Conservation (phyloP, 2,113 vertebrate genomes). For the Barbus barbus region DNA sequence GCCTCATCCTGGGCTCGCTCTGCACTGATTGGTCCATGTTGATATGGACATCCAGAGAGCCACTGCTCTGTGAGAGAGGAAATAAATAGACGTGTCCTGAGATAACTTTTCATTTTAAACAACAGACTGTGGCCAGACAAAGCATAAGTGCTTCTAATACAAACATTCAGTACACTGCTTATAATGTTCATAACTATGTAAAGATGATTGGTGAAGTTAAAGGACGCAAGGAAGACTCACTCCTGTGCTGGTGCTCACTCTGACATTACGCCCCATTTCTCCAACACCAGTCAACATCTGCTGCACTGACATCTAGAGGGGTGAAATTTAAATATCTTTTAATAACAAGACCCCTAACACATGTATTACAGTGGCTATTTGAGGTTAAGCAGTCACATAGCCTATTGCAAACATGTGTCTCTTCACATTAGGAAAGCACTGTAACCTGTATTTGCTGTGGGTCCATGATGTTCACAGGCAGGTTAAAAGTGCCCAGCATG, state of each 20-base stretch:
- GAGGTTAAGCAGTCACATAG: background rate
- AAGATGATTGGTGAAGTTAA: background rate
- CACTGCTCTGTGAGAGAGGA: conserved; percentile 71
- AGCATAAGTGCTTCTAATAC: background rate
- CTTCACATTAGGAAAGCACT: background rate
- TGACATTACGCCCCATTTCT: conserved; percentile 74
- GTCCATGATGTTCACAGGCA: conserved; percentile 87
- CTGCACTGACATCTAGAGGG: conserved; percentile 75
- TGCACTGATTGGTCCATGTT: conserved; percentile 85
- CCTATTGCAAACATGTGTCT: background rate
- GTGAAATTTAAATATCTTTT: conserved; percentile 35
- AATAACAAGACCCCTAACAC: background rate
- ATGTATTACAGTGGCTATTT: background rate
- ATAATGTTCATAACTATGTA: background rate
- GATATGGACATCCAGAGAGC: conserved; percentile 88
- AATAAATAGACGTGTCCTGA: background rate
- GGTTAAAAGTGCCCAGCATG: conserved; percentile 92
- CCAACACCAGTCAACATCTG: conserved; percentile 81
- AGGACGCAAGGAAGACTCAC: conserved; percentile 60
- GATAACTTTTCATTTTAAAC: conserved; percentile 2
- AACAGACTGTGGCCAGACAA: background rate
- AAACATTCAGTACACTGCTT: background rate
- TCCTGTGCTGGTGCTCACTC: conserved; percentile 77
- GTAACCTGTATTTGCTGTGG: conserved; percentile 80
- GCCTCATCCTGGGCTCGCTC: conserved; percentile 87